Conservation (phyloP, 1,140 invertebrate species). For the Acromyrmex heyeri region DNA sequence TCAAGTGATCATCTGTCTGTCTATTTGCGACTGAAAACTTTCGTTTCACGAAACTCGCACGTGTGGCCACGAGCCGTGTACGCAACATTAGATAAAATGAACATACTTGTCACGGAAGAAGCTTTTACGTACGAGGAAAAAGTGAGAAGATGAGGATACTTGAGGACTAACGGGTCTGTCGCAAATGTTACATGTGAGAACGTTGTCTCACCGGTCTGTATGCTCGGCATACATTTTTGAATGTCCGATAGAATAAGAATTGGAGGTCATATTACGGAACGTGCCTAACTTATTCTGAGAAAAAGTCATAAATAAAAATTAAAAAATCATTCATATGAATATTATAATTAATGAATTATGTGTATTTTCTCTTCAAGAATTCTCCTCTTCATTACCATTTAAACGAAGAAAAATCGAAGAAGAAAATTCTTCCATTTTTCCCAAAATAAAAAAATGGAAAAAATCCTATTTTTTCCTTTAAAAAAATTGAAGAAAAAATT, state of each 20-base stretch:
- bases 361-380: not conserved
- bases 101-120: conserved; percentile 36
- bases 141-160: conserved; percentile 39
- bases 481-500: not conserved
- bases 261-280: not conserved
- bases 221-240: conserved; percentile 47
- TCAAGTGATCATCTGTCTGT: conserved; percentile 19
- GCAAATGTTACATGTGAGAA: conserved; percentile 52
- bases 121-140: conserved; percentile 24
- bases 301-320: not conserved
- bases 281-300: conserved; percentile 1
- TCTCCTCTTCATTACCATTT: not conserved
- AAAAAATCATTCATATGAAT: not conserved
- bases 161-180: conserved; percentile 54
- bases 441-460: not conserved
- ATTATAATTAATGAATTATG: not conserved
- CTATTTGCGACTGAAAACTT: not conserved
- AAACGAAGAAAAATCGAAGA: not conserved
- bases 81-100: conserved; percentile 21
- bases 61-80: not conserved
- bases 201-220: conserved; percentile 12
- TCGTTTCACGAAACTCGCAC: conserved; percentile 29
- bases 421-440: not conserved
- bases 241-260: conserved; percentile 37
- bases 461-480: not conserved